Conservation (phyloP, 2,888 invertebrate genomes). For the Cancer borealis region DNA sequence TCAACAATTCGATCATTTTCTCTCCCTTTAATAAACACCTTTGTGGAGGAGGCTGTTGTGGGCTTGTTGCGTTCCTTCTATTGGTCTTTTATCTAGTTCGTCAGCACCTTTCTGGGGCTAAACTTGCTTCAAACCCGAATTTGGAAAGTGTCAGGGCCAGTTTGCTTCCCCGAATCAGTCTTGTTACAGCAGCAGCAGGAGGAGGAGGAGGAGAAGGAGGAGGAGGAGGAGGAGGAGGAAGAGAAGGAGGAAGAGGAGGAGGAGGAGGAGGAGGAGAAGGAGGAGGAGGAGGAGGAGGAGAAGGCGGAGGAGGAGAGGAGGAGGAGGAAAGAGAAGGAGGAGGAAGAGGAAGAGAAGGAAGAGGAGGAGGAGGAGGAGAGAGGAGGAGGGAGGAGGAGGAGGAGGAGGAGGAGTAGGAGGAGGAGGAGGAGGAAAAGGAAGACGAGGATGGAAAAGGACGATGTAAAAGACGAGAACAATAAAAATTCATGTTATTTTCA, state of each 20-base stretch:
- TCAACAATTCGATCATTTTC: not conserved
- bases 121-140: not conserved
- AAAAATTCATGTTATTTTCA: not conserved
- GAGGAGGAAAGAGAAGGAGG: slow-evolving; percentile 28
- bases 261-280: no score
- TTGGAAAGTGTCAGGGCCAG: slow-evolving; percentile 36
- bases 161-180: slow-evolving; percentile 11
- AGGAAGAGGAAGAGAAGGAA: no score
- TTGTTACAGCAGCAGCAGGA: not conserved
- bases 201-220: not conserved
- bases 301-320: not conserved
- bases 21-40: not conserved
- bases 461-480: not conserved
- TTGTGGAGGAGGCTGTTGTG: not conserved
- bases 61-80: not conserved
- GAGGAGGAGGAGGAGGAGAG: no score
- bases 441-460: not conserved
- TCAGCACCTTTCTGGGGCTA: not conserved
- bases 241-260: not conserved
- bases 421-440: not conserved
- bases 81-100: slow-evolving; percentile 10
- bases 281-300: not conserved
- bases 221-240: not conserved
- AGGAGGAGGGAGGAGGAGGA: not conserved
- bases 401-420: not conserved